Evolutionary conservation across 1,140 invertebrate genomes (phyloP).

Genomic region (Danaus melanippus): DNA sequence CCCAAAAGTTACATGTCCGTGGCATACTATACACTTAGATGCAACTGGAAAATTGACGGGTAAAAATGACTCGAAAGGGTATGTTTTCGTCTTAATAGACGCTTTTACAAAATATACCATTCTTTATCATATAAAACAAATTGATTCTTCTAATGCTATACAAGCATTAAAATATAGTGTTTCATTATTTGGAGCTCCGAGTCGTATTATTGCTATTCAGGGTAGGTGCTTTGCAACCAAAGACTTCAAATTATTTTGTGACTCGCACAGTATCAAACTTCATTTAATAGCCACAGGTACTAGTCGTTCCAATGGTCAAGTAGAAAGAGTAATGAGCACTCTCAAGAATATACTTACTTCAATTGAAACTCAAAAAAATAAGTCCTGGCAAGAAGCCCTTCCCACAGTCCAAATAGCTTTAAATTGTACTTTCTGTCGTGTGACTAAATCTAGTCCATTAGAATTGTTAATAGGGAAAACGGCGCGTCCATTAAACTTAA

Average conservation of each 20-base stretch:
- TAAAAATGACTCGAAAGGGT: no score
- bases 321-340: slow-evolving; percentile 35
- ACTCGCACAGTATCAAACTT: slow-evolving; percentile 21
- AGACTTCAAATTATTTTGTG: slow-evolving; percentile 23
- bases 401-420: slow-evolving; percentile 22
- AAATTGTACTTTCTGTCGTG: slow-evolving; percentile 19
- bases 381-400: slow-evolving; percentile 8
- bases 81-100: no score
- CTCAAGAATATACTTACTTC: slow-evolving; percentile 21
- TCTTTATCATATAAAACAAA: no score
- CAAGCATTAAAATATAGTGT: slow-evolving; percentile 12
- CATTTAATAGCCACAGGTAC: slow-evolving; percentile 32
- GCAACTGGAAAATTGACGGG: no score
- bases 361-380: slow-evolving; percentile 8
- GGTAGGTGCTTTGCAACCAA: slow-evolving; percentile 21
- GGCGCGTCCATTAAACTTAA: no score
- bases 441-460: slow-evolving; percentile 15
- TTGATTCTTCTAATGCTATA: slow-evolving; percentile 2
- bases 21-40: no score
- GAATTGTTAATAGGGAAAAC: no score
- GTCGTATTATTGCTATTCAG: slow-evolving; percentile 26
- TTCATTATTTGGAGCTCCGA: slow-evolving; percentile 21
- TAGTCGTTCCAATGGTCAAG: slow-evolving; percentile 34
- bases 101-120: no score
- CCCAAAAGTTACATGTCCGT: no score